phyloP scores from a whole-genome alignment of 2,113 vertebrate genomes.

The Romanogobio albipinnatus region DNA sequence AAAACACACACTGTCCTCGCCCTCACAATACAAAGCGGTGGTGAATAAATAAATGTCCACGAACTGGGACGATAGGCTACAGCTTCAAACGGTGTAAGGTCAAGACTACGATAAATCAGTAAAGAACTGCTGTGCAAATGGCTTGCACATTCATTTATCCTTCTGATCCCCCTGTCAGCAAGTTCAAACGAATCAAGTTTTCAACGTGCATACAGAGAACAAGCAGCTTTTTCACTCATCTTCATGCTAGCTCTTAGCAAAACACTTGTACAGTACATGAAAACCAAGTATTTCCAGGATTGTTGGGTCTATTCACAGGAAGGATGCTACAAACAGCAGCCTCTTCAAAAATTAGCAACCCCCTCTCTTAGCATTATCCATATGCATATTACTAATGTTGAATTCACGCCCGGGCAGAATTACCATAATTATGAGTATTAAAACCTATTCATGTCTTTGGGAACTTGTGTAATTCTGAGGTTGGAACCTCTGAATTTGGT shows the following conservation, averaged over 20 bases:
- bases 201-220: conserved; percentile 62
- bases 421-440: not conserved
- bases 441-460: not conserved
- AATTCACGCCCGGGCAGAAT: not conserved
- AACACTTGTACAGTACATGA: conserved; percentile 77
- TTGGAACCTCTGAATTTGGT: not conserved
- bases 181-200: conserved; percentile 45
- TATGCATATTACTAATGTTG: conserved; percentile 13
- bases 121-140: conserved; percentile 43
- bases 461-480: not conserved
- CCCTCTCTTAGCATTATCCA: conserved; percentile 5
- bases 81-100: conserved; percentile 17
- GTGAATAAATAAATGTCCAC: conserved; percentile 39
- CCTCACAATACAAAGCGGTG: conserved; percentile 28
- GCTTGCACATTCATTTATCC: conserved; percentile 38
- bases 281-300: conserved; percentile 83
- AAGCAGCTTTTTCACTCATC: conserved; percentile 61
- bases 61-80: conserved; percentile 15
- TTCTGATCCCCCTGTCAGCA: conserved; percentile 4
- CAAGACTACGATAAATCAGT: conserved; percentile 16
- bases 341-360: conserved; percentile 60
- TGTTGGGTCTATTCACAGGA: conserved; percentile 70
- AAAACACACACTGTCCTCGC: conserved; percentile 9
- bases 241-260: conserved; percentile 57
- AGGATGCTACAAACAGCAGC: conserved; percentile 60